Evolutionary conservation across 1,140 invertebrate species (phyloP).

Genomic region (Papilio glaucus): DNA sequence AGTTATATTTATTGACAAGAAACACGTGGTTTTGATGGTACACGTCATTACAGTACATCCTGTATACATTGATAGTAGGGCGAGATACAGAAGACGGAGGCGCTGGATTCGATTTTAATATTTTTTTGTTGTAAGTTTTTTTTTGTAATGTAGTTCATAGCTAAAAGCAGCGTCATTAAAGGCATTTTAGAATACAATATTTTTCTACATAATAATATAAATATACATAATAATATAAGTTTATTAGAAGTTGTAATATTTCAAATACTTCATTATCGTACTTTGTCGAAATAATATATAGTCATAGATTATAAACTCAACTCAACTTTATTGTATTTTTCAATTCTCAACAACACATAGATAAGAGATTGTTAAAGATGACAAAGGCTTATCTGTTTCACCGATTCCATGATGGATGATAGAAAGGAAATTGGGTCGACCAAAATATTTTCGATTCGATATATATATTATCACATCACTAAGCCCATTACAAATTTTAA

Average conservation of each 20-base stretch:
- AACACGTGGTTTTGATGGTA: slow-evolving; percentile 18
- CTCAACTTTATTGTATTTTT: not conserved
- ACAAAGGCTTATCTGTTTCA: not conserved
- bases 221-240: too few relatives aligned
- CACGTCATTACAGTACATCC: not conserved
- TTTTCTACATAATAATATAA: too few relatives aligned
- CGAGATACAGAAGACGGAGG: not conserved
- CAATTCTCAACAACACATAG: not conserved
- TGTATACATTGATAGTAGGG: slow-evolving; percentile 16
- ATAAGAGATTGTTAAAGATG: not conserved
- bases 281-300: too few relatives aligned
- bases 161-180: slow-evolving; percentile 11
- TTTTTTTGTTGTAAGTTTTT: slow-evolving; percentile 23
- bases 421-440: not conserved
- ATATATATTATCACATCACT: too few relatives aligned
- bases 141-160: not conserved
- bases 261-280: too few relatives aligned
- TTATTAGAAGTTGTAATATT: too few relatives aligned
- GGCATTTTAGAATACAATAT: too few relatives aligned
- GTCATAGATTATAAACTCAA: not conserved
- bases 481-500: too few relatives aligned
- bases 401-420: slow-evolving; percentile 11
- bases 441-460: not conserved
- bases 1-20: not conserved
- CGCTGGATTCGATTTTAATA: slow-evolving; percentile 17